Conservation (phyloP, 2,888 invertebrate genomes). For the Ochlodes sylvanus region DNA sequence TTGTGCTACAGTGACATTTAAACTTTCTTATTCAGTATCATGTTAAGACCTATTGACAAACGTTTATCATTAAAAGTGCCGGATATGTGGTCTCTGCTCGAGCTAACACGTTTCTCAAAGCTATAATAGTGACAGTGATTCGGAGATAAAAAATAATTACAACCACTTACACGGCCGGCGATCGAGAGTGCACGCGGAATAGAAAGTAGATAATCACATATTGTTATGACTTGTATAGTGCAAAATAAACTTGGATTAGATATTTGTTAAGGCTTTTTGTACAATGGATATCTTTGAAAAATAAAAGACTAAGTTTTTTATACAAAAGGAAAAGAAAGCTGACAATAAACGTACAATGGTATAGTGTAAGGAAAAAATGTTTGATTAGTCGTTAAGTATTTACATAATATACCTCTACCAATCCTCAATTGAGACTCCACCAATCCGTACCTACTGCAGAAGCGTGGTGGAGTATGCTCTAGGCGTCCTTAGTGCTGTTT, state of each 20-base stretch:
- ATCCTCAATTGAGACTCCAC: too few species aligned
- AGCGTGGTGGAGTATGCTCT: too few species aligned
- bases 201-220: constrained; percentile 21
- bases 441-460: too few species aligned
- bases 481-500: too few species aligned
- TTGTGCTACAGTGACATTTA: neutral
- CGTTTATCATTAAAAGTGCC: constrained; percentile 14
- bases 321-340: too few species aligned
- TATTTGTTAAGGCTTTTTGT: too few species aligned
- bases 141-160: constrained; percentile 52
- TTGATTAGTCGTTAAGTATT: too few species aligned
- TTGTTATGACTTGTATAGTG: neutral
- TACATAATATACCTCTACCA: too few species aligned
- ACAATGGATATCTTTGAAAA: too few species aligned
- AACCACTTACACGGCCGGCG: constrained; percentile 42
- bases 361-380: too few species aligned
- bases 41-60: neutral
- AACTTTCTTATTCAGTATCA: neutral
- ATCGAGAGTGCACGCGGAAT: constrained; percentile 14
- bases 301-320: too few species aligned
- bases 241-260: constrained; percentile 9
- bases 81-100: constrained; percentile 23
- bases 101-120: constrained; percentile 13
- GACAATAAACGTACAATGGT: too few species aligned
- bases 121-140: constrained; percentile 50